These are phyloP conservation scores for Pterocles burchelli DNA, from an alignment of 2,113 vertebrate genomes.

Conservation along the genomic window DNA sequence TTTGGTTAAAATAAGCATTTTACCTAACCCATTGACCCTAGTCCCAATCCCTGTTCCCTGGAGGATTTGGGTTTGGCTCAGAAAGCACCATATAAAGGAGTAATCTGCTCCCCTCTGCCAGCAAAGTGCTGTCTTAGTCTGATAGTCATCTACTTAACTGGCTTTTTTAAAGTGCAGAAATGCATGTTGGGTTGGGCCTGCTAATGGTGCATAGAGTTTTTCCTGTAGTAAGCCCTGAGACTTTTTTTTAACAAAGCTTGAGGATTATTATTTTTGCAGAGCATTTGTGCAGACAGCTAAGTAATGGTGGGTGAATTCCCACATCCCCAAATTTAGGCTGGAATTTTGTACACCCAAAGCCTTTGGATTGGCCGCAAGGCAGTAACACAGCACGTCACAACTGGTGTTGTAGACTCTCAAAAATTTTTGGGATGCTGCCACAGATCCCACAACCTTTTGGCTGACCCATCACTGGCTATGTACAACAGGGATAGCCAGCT, in stretches of 20 bases:
- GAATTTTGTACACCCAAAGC: conserved; percentile 19
- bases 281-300: not conserved
- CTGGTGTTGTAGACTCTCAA: not conserved
- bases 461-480: not conserved
- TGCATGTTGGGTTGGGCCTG: not conserved
- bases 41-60: not conserved
- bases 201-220: conserved; percentile 33
- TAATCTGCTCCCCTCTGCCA: conserved; percentile 3
- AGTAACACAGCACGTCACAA: not conserved
- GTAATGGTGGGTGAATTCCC: conserved; percentile 39
- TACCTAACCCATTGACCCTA: conserved; percentile 16
- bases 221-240: conserved; percentile 17
- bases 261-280: conserved; percentile 35
- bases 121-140: not conserved
- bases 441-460: conserved; percentile 45
- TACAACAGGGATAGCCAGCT: not conserved
- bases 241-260: not conserved
- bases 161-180: conserved; percentile 14
- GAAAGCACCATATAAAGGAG: not conserved
- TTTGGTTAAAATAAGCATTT: conserved; percentile 53
- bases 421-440: conserved; percentile 22
- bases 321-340: conserved; percentile 2
- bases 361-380: not conserved
- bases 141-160: conserved; percentile 14
- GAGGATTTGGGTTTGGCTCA: conserved; percentile 19